Conservation (phyloP, 2,888 invertebrate genomes). For the Xiphydria camelus region DNA sequence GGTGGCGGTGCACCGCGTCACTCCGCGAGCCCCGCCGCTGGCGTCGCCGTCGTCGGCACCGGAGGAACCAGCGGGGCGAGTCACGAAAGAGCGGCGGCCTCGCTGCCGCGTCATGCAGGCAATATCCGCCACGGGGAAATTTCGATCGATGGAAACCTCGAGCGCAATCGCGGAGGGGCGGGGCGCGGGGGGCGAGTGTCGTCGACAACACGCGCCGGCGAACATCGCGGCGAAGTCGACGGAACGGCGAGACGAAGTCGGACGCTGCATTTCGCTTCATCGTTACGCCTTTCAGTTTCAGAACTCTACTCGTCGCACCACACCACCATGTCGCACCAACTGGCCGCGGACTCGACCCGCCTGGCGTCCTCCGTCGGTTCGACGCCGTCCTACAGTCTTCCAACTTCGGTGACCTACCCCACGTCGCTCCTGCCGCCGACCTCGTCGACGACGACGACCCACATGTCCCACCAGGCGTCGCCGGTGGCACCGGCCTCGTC, state of each 20-base stretch:
- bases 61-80: too few relatives aligned
- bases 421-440: constrained; percentile 46
- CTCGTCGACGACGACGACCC: constrained; percentile 65
- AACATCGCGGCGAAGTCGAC: too few relatives aligned
- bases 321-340: constrained; percentile 44
- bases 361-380: constrained; percentile 55
- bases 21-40: neutral
- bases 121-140: constrained; percentile 24
- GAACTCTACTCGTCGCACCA: constrained; percentile 57
- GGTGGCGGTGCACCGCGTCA: too few relatives aligned
- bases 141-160: too few relatives aligned
- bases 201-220: too few relatives aligned
- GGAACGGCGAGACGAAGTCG: constrained; percentile 15
- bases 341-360: constrained; percentile 51
- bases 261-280: neutral
- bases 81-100: neutral
- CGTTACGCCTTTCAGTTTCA: constrained; percentile 33
- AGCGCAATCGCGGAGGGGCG: too few relatives aligned
- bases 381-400: constrained; percentile 50
- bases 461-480: constrained; percentile 57
- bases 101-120: constrained; percentile 24
- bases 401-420: constrained; percentile 59
- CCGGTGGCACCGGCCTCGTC: constrained; percentile 53
- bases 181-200: too few relatives aligned
- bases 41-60: too few relatives aligned